Evolutionary conservation across 2,797 vertebrate genomes (phyloP).

Genomic region (Falco naumanni): DNA sequence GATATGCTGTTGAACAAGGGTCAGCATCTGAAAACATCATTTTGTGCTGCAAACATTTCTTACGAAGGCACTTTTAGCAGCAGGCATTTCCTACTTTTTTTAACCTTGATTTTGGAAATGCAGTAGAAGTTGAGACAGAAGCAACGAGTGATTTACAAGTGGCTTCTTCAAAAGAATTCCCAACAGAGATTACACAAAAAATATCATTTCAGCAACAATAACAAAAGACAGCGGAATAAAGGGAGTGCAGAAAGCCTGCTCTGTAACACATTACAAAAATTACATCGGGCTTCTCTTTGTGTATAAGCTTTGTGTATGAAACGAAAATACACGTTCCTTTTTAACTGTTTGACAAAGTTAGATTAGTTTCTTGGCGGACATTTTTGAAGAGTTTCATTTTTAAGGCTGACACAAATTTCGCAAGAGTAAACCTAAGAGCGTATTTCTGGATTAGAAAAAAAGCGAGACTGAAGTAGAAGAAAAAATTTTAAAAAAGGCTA

Average conservation of each 20-base stretch:
- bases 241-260: slow-evolving; percentile 13
- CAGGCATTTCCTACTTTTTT: neutral
- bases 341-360: slow-evolving; percentile 31
- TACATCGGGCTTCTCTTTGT: neutral
- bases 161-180: slow-evolving; percentile 72
- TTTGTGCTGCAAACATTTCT: neutral
- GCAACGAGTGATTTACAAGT: slow-evolving; percentile 71
- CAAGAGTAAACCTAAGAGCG: neutral
- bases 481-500: neutral
- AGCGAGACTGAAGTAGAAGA: neutral
- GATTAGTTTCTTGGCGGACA: neutral
- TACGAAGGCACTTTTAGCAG: neutral
- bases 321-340: slow-evolving; percentile 6
- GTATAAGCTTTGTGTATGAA: neutral
- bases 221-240: slow-evolving; percentile 49
- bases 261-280: slow-evolving; percentile 46
- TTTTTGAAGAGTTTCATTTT: neutral
- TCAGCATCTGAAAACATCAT: neutral
- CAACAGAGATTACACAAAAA: slow-evolving; percentile 49
- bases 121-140: slow-evolving; percentile 33
- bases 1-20: neutral
- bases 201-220: slow-evolving; percentile 48
- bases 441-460: neutral
- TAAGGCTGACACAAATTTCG: neutral
- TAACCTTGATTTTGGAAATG: slow-evolving; percentile 61